Evolutionary conservation across 2,888 invertebrate genomes (phyloP), one percentile per base, ranked within the genome.

Genomic region (Caenorhabditis sp.): DNA sequence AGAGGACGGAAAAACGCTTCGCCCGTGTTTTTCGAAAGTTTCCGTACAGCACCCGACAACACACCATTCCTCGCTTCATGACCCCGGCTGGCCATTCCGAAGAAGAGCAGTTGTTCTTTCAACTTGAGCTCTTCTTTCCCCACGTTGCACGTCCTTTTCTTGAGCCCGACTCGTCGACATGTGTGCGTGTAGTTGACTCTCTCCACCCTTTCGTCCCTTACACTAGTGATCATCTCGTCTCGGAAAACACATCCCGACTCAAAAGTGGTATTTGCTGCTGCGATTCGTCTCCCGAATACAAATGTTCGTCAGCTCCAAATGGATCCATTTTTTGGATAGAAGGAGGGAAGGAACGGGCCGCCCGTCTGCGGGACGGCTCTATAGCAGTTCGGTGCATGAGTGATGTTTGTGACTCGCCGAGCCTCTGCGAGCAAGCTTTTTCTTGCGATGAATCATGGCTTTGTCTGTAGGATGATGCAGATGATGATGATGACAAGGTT

Each of bases 41-140:
- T 40, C 15, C 15, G 40, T 40, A 13, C 40, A 9, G 9, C 32
- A 9, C n/a, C n/a, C n/a, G n/a, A n/a, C n/a, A n/a, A n/a, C n/a
- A n/a, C n/a, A n/a, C n/a, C 32, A 32, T 4, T 13, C 40, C 5
- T 40, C 15, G 40, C 40, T 40, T 40, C 13, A 40, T 40, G 40
- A 40, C 40, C 40, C 32, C 15, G 40, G 11, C 40, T 8, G 15
- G 6, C 9, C 40, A n/a, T n/a, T n/a, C n/a, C n/a, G n/a, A n/a
- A 40, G 40, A 40, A 40, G 40, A 40, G 40, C 40, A 40, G 40
- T 40, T 40, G 40, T 40, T 40, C 40, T 40, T 40, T 40, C 40
- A 40, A 40, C 40, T 40, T 40, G 11, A 40, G 40, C 6, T 40
- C 9, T 9, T 9, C 32, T 32, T 9, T 8, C 5, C 40, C 40